These are phyloP conservation scores for Galeopsomyia nigrocyanea DNA, from an alignment of 2,888 invertebrate genomes.

Conservation along the genomic window DNA sequence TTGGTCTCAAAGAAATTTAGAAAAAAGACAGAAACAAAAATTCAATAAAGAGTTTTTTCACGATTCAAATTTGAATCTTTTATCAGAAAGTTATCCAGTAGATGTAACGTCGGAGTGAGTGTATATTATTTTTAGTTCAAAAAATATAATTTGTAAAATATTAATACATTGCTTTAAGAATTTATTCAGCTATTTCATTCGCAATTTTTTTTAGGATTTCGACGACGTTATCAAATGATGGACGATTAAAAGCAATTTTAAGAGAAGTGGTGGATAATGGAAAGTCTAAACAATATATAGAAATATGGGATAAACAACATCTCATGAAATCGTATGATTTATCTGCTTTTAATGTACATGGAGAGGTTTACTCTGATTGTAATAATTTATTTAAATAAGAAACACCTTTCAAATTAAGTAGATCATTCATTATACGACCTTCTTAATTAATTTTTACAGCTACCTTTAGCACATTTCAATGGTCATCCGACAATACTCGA, in stretches of 20 bases:
- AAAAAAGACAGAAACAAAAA: slow-evolving; percentile 74
- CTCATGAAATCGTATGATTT: slow-evolving; percentile 79
- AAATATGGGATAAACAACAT: slow-evolving; percentile 78
- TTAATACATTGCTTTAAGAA: too few species aligned
- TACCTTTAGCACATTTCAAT: slow-evolving; percentile 78
- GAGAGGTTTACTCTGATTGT: slow-evolving; percentile 85
- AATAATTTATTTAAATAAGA: slow-evolving; percentile 45
- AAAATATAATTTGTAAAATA: slow-evolving; percentile 1
- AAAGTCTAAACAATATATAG: slow-evolving; percentile 78
- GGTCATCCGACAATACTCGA: slow-evolving; percentile 80
- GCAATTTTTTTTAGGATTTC: slow-evolving; percentile 69
- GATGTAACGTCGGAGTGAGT: slow-evolving; percentile 78
- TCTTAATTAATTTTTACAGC: slow-evolving; percentile 65
- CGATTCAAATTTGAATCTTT: slow-evolving; percentile 69
- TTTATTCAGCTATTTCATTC: too few species aligned
- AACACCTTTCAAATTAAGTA: neutral
- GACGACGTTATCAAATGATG: slow-evolving; percentile 73
- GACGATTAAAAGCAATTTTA: slow-evolving; percentile 74
- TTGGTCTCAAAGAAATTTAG: slow-evolving; percentile 79
- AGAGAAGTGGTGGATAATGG: slow-evolving; percentile 73
- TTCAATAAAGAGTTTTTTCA: slow-evolving; percentile 72
- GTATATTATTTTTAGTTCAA: neutral
- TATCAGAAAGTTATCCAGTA: slow-evolving; percentile 71
- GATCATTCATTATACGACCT: neutral
- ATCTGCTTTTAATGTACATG: slow-evolving; percentile 81